Evolutionary conservation across 2,113 vertebrate species (phyloP), one percentile per base, ranked within the genome.

Genomic region (Syngnathus scovelli): DNA sequence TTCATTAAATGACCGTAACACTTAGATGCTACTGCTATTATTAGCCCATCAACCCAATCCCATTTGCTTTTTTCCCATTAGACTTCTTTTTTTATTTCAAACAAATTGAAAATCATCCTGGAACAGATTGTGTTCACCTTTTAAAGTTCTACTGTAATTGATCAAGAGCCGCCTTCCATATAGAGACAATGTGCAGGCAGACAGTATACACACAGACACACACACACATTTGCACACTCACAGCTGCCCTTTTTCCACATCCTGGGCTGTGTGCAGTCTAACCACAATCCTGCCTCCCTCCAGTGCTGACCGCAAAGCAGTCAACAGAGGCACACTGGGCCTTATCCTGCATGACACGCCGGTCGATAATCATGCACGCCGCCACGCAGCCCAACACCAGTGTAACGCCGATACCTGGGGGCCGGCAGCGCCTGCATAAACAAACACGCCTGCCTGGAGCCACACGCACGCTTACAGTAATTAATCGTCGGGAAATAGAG

Each of bases 281-380:
- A 91, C 87, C 89, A 84, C 92, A 93, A 87, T 70, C 85, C 86
- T 86, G 74, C 64, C 65, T 70, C 70, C 90, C 91, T 92, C 90
- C 90, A 92, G 86, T 83, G 87, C 89, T 85, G 90, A 93, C 93
- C 92, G 79, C 93, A 94, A 84, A 93, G 79, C 85, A 92, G 92
- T 91, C 92, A 92, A 92, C 85, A 90, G 89, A 91, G 91, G 86
- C 90, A 86, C 86, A 88, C 83, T 81, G 83, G 86, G 90, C 90
- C 80, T 85, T 81, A 89, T 89, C 89, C 87, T 88, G 89, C 82
- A 89, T 90, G 89, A 93, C 90, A 93, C 85, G 0, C 39, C 52
- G 85, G 89, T 93, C 92, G 66, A 94, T 93, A 87, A 86, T 90
- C 85, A 87, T 85, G 76, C 86, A 86, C 81, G 87, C 86, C 87